Evolutionary conservation across 2,888 invertebrate genomes (phyloP), one percentile per base, ranked within the genome.

Genomic region (Ptychoptera albimana): DNA sequence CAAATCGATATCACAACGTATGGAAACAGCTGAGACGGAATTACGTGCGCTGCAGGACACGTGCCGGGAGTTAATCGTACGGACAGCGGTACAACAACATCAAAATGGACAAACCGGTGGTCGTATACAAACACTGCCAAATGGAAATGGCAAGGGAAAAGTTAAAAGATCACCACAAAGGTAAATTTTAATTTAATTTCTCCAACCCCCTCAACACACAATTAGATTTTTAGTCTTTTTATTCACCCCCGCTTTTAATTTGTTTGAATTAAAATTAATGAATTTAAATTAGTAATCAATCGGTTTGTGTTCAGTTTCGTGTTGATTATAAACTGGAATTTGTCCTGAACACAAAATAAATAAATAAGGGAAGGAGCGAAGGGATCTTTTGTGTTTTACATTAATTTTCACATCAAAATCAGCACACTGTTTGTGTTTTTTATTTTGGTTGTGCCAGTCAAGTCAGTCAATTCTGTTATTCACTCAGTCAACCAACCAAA

Each of bases 1-100:
- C 52, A 65, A 69, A 50, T 72, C 73, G 39, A 77, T 81, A 56
- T 69, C 74, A 2, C 65, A 70, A 58, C 73, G 77, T 50, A 71
- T 82, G 60, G 74, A 75, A 53, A 73, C 75, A 46, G 77, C 79
- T 37, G 80, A 81, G 60, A 69, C 69, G 42, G 80, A 82, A 55
- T 64, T 82, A 44, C 72, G 75, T 49, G 70, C 70, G 39, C 63
- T 82, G 46, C 81, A 81, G 60, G 72, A 72, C 46, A 74, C 76
- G 31, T 82, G 82, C 53, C 69, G 79, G 2, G 75, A 77, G 48
- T 46, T 67, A n/a, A 67, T 67, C 47, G 66, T 67, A 42, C 59
- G 66, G 46, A 67, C 67, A 12, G 65, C 66, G 5, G 63, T 62
- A 40, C 57, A 61, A 23, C 63, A 64, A 43, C 60, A 61, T 48